Base-by-base conservation (phyloP, 1,140 invertebrate genomes). In the Plutomurus gul region DNA sequence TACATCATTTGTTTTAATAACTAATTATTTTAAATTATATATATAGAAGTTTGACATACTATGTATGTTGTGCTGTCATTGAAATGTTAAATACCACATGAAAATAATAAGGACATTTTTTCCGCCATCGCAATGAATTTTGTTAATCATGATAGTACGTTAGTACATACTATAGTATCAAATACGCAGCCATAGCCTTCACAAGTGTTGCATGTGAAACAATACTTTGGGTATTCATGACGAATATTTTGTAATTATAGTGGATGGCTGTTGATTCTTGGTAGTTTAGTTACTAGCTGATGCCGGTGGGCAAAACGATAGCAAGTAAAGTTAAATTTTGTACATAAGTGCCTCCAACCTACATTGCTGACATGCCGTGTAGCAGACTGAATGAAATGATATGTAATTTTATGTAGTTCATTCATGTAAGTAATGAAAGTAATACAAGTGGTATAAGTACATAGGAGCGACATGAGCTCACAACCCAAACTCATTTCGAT, bases 221-320 rank as follows among this genome's bases (percentile, higher is more conserved):
- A 65, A 65, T 36, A 65, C 27, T 65, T 65, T 65, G 27, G 56
- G 30, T 30, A 65, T 65, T 65, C 56, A 65, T 65, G 56, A 30
- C 56, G 30, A 65, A 65, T 65, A 65, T 65, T n/a, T 65, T 65
- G 56, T 65, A 65, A 65, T 65, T 65, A 65, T 33, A 65, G 56
- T 33, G 30, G 56, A 65, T 65, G 25, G 36, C 36, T 30, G 56
- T 36, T 65, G 56, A 65, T 65, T 65, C 56, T 65, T n/a, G 22
- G 56, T 65, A 65, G 27, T 65, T 65, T 65, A 16, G 39, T n/a
- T 43, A 13, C 11, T 2, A n/a, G 2, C 11, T 8, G 56, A 33
- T 65, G 56, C 56, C 56, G 56, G 56, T 65, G 36, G 56, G 56
- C 56, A 30, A 65, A 65, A 30, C 27, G 27, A 27, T 60, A 30